These are phyloP conservation scores for Plagodis dolabraria DNA, from an alignment of 2,888 invertebrate genomes.

Conservation along the genomic window DNA sequence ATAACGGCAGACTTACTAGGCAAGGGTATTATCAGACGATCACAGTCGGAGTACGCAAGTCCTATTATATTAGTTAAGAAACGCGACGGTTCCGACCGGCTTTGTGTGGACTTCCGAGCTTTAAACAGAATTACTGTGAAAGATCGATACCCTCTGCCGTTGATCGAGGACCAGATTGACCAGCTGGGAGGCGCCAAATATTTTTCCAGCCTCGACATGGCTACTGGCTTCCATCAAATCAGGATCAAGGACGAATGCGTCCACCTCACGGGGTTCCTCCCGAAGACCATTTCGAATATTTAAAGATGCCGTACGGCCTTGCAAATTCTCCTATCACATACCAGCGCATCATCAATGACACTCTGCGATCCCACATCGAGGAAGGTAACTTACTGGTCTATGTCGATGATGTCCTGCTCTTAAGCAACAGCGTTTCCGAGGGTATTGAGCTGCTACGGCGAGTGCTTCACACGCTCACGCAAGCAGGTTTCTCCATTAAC, in stretches of 20 bases:
- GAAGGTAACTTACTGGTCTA: conserved; percentile 22
- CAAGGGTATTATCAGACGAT: conserved; percentile 19
- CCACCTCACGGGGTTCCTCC: conserved; percentile 10
- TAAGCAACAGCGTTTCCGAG: neutral
- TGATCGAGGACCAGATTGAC: conserved; percentile 14
- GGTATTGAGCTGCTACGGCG: neutral
- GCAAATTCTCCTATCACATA: conserved; percentile 24
- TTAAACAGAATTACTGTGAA: neutral
- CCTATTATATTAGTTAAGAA: conserved; percentile 19
- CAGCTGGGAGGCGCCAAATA: neutral
- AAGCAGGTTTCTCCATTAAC: conserved; percentile 40
- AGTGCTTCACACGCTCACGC: conserved; percentile 5
- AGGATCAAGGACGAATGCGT: conserved; percentile 3
- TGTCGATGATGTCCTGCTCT: conserved; percentile 28
- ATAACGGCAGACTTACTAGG: conserved; percentile 12
- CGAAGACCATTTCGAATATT: conserved; percentile 11
- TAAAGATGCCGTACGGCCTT: conserved; percentile 18
- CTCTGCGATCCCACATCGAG: conserved; percentile 5
- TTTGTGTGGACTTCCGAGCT: conserved; percentile 3
- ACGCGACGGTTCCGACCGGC: neutral
- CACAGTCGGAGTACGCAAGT: conserved; percentile 15
- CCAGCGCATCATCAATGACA: no score
- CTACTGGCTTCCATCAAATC: conserved; percentile 13
- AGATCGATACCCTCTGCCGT: conserved; percentile 4
- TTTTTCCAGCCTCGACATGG: conserved; percentile 11